Percentiles rank a stretch among this genome's conserved stretches.
These are phyloP conservation scores for Coelinius sp. DNA, from an alignment of 2,888 invertebrate genomes.

Conservation along the genomic window DNA sequence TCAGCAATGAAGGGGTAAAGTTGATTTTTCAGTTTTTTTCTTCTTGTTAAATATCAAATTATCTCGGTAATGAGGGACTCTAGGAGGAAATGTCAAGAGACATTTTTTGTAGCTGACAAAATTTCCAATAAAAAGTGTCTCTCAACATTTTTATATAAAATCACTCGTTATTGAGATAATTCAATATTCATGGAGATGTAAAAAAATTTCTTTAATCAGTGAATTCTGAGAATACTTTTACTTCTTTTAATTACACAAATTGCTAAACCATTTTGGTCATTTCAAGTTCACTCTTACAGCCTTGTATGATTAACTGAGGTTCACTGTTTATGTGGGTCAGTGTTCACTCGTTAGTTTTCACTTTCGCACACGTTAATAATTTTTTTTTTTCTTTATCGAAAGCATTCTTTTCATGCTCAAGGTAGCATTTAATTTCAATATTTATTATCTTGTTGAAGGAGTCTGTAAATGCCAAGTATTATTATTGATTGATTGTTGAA, in stretches of 20 bases:
- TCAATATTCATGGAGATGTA: too few species aligned
- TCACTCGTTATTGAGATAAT: background rate
- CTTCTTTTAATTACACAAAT: background rate
- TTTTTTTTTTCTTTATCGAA: background rate
- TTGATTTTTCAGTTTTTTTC: background rate
- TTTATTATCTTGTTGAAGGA: background rate
- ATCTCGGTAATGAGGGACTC: too few species aligned
- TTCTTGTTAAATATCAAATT: too few species aligned
- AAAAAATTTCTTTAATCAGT: background rate
- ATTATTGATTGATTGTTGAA: background rate
- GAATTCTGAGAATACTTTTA: background rate
- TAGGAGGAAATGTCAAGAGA: too few species aligned
- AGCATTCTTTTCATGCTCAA: slow-evolving; percentile 17
- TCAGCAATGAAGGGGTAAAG: too few species aligned
- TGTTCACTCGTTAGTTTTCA: slow-evolving; percentile 44
- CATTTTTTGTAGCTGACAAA: too few species aligned
- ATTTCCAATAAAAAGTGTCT: too few species aligned
- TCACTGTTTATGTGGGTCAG: slow-evolving; percentile 43
- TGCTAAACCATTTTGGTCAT: slow-evolving; percentile 5
- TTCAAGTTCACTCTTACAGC: slow-evolving; percentile 34
- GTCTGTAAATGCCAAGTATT: background rate
- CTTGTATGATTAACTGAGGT: slow-evolving; percentile 23
- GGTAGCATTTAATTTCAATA: background rate
- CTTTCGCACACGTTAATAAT: slow-evolving; percentile 35
- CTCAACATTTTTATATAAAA: too few species aligned